A percentile compares a stretch with the other conserved stretches of the same genome.
Evolutionary conservation across 2,113 vertebrate species (phyloP).

Genomic region (Gila orcuttii): DNA sequence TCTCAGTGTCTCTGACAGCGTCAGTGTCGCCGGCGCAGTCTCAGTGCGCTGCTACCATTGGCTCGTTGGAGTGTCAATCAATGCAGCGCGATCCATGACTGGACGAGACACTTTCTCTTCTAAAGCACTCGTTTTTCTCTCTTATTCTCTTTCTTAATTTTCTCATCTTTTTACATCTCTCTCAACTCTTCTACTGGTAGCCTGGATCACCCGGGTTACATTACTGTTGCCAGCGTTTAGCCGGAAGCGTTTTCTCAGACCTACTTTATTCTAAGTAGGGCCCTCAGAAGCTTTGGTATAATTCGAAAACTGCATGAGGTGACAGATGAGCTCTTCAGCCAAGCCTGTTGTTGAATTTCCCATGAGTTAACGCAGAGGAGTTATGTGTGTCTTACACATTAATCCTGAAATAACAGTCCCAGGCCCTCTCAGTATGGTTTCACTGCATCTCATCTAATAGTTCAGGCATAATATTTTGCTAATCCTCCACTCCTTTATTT

Average conservation of each 20-base stretch:
- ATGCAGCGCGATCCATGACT: too few species aligned
- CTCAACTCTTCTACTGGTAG: too few species aligned
- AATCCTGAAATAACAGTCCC: constrained; percentile 13
- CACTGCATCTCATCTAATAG: background rate
- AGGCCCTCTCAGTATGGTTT: background rate
- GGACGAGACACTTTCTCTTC: too few species aligned
- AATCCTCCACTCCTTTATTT: background rate
- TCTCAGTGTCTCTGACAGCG: too few species aligned
- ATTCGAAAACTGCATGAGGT: background rate
- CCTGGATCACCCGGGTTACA: too few species aligned
- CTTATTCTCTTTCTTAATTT: too few species aligned
- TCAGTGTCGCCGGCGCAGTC: too few species aligned
- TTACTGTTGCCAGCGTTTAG: background rate
- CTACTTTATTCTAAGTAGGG: constrained; percentile 19
- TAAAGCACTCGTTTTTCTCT: too few species aligned
- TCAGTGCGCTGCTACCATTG: too few species aligned
- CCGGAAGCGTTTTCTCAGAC: background rate
- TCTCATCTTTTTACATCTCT: too few species aligned
- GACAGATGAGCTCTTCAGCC: constrained; percentile 18
- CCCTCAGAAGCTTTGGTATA: background rate
- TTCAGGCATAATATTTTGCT: background rate
- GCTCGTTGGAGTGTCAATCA: too few species aligned
- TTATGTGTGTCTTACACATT: background rate
- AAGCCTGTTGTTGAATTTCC: constrained; percentile 6
- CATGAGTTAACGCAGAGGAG: background rate